Base-by-base conservation (phyloP, 2,888 invertebrate genomes). In the Papilio gigon region DNA sequence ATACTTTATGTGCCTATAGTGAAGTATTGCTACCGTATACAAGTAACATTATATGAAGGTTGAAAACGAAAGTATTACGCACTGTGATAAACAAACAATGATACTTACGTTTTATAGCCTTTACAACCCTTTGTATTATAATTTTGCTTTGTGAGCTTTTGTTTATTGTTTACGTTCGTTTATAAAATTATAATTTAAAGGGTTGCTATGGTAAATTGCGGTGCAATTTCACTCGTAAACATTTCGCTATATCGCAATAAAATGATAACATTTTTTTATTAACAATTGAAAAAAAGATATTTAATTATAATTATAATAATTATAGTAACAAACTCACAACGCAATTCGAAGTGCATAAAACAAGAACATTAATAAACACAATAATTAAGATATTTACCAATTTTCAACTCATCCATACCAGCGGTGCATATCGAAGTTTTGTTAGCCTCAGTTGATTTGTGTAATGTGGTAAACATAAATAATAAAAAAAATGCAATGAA, bases 371-470 rank as follows among this genome's bases (percentile, higher is more conserved):
- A 64, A 72, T 74, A 70, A 78, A 74, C 72, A 63, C 71, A 72
- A 58, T 65, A 53, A 42, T 14, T 70, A 71, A 77, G 78, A 85
- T 86, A 88, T 81, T 88, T 88, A 87, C 85, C 85, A 84, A 83
- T 81, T 78, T 80, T 73, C 76, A 88, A 89, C 89, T 84, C 91
- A 85, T 90, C 92, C 92, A 89, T 89, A 90, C 92, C 92, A 92
- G 92, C 84, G 92, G 92, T 92, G 92, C 90, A 92, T 92, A 92
- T 91, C 92, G 86, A 79, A 80, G 80, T 81, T 78, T 79, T 84
- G 83, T 87, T 60, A 56, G 72, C 77, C 76, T 76, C 76, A 75
- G 78, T 79, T 81, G 80, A 75, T 75, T 78, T 76, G 82, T 84
- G 84, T 85, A 69, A 73, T 73, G 77, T 79, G 82, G 80, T 70